phyloP scores from a whole-genome alignment of 2,113 vertebrate genomes.

The Atlantisia rogersi region DNA sequence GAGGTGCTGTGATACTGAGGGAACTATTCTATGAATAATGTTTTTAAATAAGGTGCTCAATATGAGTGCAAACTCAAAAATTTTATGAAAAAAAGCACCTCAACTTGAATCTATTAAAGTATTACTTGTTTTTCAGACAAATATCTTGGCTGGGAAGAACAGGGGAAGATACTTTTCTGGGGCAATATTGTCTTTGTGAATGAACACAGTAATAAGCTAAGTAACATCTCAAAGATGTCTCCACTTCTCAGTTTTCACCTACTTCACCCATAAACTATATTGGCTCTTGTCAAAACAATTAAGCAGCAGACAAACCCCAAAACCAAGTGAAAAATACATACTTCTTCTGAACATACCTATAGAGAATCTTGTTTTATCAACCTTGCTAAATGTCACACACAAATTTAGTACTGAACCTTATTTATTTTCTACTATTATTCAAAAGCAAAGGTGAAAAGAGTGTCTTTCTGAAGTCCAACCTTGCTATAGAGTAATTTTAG shows the following conservation, averaged over 20 bases:
- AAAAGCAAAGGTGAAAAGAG: conserved; percentile 13
- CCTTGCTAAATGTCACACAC: background rate
- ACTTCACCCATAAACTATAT: background rate
- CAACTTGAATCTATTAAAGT: background rate
- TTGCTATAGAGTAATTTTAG: conserved; percentile 12
- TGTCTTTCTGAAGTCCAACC: background rate
- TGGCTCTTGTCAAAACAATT: background rate
- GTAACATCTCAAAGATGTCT: background rate
- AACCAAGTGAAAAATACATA: conserved; percentile 22
- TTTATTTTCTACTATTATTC: conserved; percentile 15
- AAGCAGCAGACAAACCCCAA: background rate
- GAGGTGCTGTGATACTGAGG: background rate
- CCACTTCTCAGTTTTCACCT: background rate
- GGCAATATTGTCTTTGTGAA: background rate
- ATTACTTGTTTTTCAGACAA: background rate
- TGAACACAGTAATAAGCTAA: background rate
- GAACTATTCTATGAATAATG: background rate
- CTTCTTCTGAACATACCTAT: background rate
- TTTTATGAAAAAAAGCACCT: background rate
- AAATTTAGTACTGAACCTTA: background rate
- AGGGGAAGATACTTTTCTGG: background rate
- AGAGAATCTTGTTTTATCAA: background rate
- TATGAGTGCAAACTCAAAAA: background rate
- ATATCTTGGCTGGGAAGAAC: background rate
- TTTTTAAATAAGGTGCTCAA: background rate